These are phyloP conservation scores for Blastobasis lacticolella DNA, from an alignment of 2,888 invertebrate genomes.

Conservation along the genomic window DNA sequence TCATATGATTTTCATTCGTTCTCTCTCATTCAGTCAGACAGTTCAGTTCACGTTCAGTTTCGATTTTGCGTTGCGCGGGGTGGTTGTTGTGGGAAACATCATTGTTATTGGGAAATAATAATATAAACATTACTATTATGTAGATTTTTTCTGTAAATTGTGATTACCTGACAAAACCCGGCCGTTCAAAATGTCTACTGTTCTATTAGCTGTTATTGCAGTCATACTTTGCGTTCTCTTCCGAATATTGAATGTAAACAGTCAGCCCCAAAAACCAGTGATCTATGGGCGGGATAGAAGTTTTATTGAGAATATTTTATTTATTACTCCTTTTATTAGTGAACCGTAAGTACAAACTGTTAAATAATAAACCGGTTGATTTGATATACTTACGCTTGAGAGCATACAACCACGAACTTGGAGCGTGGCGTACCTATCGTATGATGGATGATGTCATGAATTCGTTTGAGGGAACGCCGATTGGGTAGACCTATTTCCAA, in stretches of 20 bases:
- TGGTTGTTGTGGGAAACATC: slow-evolving; percentile 19
- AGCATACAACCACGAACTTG: no score
- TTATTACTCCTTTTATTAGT: slow-evolving; percentile 84
- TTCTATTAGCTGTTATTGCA: slow-evolving; percentile 85
- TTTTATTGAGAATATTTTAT: slow-evolving; percentile 85
- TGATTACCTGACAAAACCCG: slow-evolving; percentile 16
- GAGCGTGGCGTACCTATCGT: no score
- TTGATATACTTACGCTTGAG: no score
- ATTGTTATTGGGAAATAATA: no score
- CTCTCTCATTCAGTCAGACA: no score
- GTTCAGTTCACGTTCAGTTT: slow-evolving; percentile 11
- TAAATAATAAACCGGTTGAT: no score
- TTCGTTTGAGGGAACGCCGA: no score
- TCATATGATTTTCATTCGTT: no score
- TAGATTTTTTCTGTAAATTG: slow-evolving; percentile 29
- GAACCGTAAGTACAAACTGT: slow-evolving; percentile 83
- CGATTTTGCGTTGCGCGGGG: slow-evolving; percentile 23
- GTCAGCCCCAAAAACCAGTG: slow-evolving; percentile 84
- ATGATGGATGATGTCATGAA: no score
- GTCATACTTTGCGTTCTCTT: slow-evolving; percentile 88
- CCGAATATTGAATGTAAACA: slow-evolving; percentile 88
- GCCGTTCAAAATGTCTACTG: slow-evolving; percentile 81
- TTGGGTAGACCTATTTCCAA: no score
- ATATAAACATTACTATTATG: slow-evolving; percentile 34
- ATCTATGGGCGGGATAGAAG: slow-evolving; percentile 84